Conservation (phyloP, 92 coral and sea anemone species). For the Epizoanthus scotinus region DNA sequence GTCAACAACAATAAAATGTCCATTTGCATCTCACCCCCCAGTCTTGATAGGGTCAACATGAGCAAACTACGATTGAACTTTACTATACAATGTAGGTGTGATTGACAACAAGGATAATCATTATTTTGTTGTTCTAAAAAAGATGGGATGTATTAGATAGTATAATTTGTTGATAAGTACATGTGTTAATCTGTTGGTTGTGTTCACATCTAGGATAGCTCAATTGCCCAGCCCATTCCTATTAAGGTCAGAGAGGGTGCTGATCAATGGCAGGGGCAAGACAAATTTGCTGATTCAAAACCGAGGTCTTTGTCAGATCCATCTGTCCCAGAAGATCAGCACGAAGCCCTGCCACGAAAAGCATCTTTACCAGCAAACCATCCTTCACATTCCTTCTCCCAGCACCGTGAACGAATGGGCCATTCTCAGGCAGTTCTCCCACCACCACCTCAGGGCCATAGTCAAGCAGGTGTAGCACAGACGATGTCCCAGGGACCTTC, state of each 20-base stretch:
- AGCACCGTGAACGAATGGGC: neutral
- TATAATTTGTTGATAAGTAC: no score
- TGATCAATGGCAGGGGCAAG: conserved; percentile 18
- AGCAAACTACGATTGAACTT: no score
- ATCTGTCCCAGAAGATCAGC: conserved; percentile 53
- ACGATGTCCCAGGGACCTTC: neutral
- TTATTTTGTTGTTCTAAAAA: no score
- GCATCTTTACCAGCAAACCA: conserved; percentile 45
- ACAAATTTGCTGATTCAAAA: conserved; percentile 31
- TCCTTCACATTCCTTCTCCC: neutral
- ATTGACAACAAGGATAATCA: no score
- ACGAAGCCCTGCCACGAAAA: conserved; percentile 29
- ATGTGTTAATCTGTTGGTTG: conserved; percentile 1
- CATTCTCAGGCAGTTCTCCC: conserved; percentile 5
- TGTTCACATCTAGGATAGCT: neutral
- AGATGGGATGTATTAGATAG: no score
- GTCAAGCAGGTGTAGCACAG: conserved; percentile 4
- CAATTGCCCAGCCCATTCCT: conserved; percentile 49
- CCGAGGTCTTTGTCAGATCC: conserved; percentile 80
- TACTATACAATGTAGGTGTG: no score
- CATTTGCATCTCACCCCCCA: no score
- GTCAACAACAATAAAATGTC: no score
- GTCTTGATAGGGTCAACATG: no score
- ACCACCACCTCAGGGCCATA: conserved; percentile 20
- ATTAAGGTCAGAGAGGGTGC: conserved; percentile 19